phyloP scores from a whole-genome alignment of 2,797 vertebrate genomes.

The Hafferia zeledoni region DNA sequence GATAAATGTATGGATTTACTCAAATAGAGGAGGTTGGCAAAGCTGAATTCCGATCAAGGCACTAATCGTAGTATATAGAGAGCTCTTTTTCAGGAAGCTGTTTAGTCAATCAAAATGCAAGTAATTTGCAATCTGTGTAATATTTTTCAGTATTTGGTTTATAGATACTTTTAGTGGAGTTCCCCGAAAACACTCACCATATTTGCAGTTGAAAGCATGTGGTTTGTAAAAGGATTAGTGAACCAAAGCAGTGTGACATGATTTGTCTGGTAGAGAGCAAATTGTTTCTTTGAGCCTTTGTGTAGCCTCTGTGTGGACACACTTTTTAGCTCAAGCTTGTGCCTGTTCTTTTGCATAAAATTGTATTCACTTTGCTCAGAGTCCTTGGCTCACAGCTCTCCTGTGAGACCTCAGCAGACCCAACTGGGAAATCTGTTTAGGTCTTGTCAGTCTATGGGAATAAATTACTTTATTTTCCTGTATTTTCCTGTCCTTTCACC shows the following conservation, averaged over 20 bases:
- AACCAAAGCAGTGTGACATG: background rate
- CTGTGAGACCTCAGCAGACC: background rate
- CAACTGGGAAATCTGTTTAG: background rate
- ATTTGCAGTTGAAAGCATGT: background rate
- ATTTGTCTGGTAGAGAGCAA: background rate
- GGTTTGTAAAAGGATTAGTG: background rate
- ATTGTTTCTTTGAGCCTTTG: background rate
- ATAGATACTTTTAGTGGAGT: background rate
- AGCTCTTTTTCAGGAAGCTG: background rate
- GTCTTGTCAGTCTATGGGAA: background rate
- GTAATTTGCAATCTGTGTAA: background rate
- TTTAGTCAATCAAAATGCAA: slow-evolving; percentile 35
- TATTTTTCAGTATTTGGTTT: background rate
- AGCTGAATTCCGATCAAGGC: slow-evolving; percentile 4
- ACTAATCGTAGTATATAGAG: background rate
- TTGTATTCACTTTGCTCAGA: background rate
- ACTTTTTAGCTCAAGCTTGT: background rate
- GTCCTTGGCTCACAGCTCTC: background rate
- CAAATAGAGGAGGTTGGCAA: background rate
- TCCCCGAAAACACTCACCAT: background rate
- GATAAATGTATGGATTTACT: background rate
- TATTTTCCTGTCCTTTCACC: rapidly evolving
- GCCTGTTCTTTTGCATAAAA: background rate
- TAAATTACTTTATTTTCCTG: background rate
- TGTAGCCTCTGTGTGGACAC: background rate